Evolutionary conservation across 2,797 vertebrate species (phyloP), one percentile per base, ranked within the genome.

Genomic region (Sebastes cheni): DNA sequence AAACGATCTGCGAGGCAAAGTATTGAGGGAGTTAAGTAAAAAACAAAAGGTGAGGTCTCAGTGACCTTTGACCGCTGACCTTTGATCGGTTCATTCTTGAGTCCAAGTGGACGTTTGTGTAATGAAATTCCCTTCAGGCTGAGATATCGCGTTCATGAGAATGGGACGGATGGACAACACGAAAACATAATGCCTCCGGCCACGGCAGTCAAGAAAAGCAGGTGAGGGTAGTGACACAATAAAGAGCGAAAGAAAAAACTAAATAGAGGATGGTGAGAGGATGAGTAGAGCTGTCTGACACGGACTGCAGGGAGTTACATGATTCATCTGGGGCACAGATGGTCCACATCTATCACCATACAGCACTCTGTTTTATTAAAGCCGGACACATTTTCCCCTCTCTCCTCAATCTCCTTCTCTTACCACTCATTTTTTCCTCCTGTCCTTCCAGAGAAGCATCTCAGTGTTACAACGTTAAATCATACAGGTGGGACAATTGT

Each of bases 281-380:
- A 42, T 42, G 30, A 69, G 68, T 20, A 23, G 61, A 68, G 56
- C 64, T 36, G 70, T 68, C 23, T 29, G 56, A 46, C 2, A 58
- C 2, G 10, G 42, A 73, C 56, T 72, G 56, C 22, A 22, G 18
- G 18, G 50, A 81, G 60, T 32, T 64, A 74, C 52, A 68, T 39
- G 34, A 72, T 75, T 83, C 36, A 67, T 78, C 67, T 81, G 72
- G 25, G 52, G 9, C 72, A 34, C 85, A 91, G 82, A 92, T 79
- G 75, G 71, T 42, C 68, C 29, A 59, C 10, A 27, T 72, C 78
- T 86, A 76, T 73, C 83, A 68, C 64, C 9, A 20, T 52, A 67
- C 59, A 79, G 65, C 34, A 54, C 59, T 73, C 50, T 36, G 59
- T 61, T 79, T 79, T 78, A 83, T 77, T 65, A 56, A 76, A 69